Percentiles rank a stretch among this genome's conserved stretches.
Evolutionary conservation across 2,113 vertebrate species (phyloP).

Genomic region (Dolichallabes microphthalmus): DNA sequence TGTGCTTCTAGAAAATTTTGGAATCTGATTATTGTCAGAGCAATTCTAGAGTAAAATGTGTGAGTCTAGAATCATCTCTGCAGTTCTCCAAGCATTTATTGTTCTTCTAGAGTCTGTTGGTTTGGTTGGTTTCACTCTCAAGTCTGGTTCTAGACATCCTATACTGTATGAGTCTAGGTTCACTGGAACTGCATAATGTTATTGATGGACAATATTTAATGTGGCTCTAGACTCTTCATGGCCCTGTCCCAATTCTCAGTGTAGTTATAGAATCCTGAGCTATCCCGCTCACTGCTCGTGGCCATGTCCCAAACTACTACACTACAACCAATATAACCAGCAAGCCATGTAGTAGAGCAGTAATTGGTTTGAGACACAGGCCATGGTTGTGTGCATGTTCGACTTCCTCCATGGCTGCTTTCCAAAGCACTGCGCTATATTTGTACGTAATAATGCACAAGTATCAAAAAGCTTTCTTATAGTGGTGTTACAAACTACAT

Average conservation of each 20-base stretch:
- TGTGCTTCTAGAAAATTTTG: background rate
- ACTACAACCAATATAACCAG: background rate
- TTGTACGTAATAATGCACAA: background rate
- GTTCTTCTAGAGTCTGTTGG: too few relatives aligned
- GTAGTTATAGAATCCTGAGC: background rate
- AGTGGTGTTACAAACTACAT: background rate
- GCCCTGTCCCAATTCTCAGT: background rate
- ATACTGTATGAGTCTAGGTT: too few relatives aligned
- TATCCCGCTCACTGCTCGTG: background rate
- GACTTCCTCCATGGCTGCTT: background rate
- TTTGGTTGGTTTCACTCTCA: too few relatives aligned
- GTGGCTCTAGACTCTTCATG: background rate
- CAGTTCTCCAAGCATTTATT: background rate
- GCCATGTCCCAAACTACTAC: background rate
- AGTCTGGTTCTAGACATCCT: background rate
- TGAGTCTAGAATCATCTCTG: background rate
- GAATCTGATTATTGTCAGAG: background rate
- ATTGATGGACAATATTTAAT: background rate
- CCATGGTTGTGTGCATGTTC: background rate
- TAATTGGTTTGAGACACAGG: background rate
- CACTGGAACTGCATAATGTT: background rate
- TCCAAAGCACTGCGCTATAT: background rate
- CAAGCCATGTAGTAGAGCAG: background rate
- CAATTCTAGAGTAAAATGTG: background rate
- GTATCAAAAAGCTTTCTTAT: background rate